Evolutionary conservation across 2,888 invertebrate genomes (phyloP).

Genomic region (Macaria notata): DNA sequence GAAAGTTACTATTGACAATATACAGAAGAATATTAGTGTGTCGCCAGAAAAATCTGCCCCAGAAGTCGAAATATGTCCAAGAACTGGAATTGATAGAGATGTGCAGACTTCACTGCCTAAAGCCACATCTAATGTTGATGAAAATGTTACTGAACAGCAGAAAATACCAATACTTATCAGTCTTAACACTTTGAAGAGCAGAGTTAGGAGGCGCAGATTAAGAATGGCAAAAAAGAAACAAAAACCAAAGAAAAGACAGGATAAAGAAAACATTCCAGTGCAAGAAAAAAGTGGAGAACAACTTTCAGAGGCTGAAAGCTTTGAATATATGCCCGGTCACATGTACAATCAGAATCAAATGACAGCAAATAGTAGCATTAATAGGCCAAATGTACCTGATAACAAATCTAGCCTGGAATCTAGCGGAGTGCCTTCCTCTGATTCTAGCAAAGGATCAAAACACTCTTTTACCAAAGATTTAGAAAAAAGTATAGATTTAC

Average conservation of each 20-base stretch:
- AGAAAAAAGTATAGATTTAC: constrained; percentile 82
- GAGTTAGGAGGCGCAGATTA: constrained; percentile 52
- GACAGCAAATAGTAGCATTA: constrained; percentile 40
- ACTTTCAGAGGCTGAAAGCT: constrained; percentile 84
- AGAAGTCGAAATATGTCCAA: constrained; percentile 40
- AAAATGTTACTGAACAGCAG: constrained; percentile 34
- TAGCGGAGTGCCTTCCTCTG: constrained; percentile 63
- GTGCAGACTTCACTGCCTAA: constrained; percentile 61
- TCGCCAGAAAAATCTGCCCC: constrained; percentile 53
- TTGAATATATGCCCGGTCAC: constrained; percentile 84
- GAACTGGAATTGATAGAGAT: constrained; percentile 59
- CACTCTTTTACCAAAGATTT: constrained; percentile 81
- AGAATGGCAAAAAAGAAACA: constrained; percentile 46
- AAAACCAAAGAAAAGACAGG: constrained; percentile 42
- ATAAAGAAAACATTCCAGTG: constrained; percentile 44
- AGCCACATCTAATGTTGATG: constrained; percentile 31
- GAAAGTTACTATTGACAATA: constrained; percentile 54
- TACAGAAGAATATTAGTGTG: constrained; percentile 52
- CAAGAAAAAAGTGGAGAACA: constrained; percentile 62
- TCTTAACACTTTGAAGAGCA: constrained; percentile 61
- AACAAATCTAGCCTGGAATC: constrained; percentile 76
- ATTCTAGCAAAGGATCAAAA: constrained; percentile 67
- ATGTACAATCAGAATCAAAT: constrained; percentile 80
- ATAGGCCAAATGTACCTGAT: constrained; percentile 43
- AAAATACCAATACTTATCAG: constrained; percentile 62